phyloP scores from a whole-genome alignment of 2,888 invertebrate species.

The Strigamia transsilvanica region DNA sequence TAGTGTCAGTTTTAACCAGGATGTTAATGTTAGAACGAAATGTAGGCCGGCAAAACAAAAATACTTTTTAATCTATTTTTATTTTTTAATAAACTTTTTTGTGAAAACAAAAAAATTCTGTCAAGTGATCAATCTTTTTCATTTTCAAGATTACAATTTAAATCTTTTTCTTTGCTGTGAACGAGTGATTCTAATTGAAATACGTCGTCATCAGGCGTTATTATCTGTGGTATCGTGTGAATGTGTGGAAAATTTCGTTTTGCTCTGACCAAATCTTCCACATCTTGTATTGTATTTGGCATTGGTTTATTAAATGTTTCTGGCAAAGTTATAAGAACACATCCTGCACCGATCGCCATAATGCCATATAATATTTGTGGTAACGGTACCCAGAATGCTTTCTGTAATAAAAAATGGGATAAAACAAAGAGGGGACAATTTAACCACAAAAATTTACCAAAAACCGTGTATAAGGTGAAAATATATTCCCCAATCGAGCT shows the following conservation, averaged over 20 bases:
- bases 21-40: not conserved
- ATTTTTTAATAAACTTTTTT: not conserved
- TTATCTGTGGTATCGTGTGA: not conserved
- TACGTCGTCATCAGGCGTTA: not conserved
- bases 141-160: not conserved
- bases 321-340: not conserved
- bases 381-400: conserved; percentile 7
- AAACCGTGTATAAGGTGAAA: conserved; percentile 19
- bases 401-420: not conserved
- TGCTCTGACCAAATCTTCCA: not conserved
- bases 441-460: not conserved
- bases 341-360: conserved; percentile 34
- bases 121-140: not conserved
- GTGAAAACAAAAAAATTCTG: not conserved
- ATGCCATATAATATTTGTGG: conserved; percentile 38
- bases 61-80: not conserved
- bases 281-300: conserved; percentile 53
- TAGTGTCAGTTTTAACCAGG: conserved; percentile 23
- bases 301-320: conserved; percentile 52
- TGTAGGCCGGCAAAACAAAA: not conserved
- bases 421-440: not conserved
- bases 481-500: conserved; percentile 43
- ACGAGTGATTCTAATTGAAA: not conserved
- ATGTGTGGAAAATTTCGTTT: not conserved
- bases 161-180: not conserved